These are phyloP conservation scores for Nemoura dubitans DNA, from an alignment of 2,888 invertebrate species.

Conservation along the genomic window DNA sequence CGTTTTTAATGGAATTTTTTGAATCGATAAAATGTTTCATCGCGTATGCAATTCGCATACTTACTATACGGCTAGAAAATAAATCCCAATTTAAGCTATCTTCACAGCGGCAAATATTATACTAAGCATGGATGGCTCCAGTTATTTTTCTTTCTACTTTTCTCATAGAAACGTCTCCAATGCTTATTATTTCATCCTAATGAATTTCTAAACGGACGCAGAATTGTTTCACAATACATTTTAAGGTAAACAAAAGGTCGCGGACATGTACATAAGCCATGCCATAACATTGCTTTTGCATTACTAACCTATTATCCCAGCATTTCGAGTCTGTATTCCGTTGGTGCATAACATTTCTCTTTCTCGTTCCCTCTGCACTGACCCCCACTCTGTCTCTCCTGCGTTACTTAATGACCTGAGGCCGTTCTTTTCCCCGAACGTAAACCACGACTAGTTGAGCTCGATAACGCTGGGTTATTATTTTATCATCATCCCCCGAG, in stretches of 20 bases:
- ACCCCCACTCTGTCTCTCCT: not conserved
- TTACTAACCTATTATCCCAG: not conserved
- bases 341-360: not conserved
- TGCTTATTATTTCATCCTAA: not conserved
- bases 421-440: constrained; percentile 7
- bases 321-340: not conserved
- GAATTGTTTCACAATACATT: not conserved
- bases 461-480: not conserved
- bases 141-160: not conserved
- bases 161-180: not conserved
- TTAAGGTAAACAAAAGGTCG: constrained; percentile 5
- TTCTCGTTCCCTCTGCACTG: not conserved
- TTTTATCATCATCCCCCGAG: not conserved
- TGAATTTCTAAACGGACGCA: not conserved
- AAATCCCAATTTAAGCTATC: not conserved
- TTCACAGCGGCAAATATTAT: not conserved
- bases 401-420: not conserved
- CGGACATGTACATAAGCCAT: not conserved
- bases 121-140: not conserved
- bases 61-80: not conserved
- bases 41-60: not conserved
- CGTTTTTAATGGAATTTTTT: constrained; percentile 12
- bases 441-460: not conserved
- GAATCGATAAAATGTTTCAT: constrained; percentile 12
- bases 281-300: not conserved